Conservation (phyloP, 2,797 vertebrate species). For the Meda fulgida region DNA sequence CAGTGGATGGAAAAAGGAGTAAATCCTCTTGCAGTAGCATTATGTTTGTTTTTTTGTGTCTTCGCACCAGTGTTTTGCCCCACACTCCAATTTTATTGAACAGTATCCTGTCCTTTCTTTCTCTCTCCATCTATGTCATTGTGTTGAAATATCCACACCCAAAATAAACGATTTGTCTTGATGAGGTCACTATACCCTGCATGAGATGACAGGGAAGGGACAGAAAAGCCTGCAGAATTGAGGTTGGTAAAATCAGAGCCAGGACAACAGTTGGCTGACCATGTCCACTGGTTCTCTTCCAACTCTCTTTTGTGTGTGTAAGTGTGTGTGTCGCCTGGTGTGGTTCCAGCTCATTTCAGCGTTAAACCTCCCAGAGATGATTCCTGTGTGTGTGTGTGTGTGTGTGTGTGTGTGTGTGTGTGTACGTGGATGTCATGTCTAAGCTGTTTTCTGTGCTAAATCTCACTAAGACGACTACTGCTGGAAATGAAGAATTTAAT, state of each 20-base stretch:
- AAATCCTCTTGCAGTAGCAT: constrained; percentile 15
- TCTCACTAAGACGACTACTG: constrained; percentile 44
- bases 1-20: neutral
- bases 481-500: constrained; percentile 55
- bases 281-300: constrained; percentile 34
- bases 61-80: constrained; percentile 26
- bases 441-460: constrained; percentile 45
- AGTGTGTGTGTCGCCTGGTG: constrained; percentile 36
- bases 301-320: constrained; percentile 35
- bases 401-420: constrained; percentile 13
- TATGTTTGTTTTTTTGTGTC: neutral
- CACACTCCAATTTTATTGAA: constrained; percentile 45
- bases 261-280: constrained; percentile 49
- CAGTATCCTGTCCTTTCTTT: constrained; percentile 18
- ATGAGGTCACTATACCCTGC: constrained; percentile 42
- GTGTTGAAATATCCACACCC: constrained; percentile 16
- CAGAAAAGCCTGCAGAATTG: constrained; percentile 33
- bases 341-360: constrained; percentile 44
- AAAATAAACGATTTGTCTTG: constrained; percentile 39
- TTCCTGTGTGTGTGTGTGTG: neutral
- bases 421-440: constrained; percentile 11
- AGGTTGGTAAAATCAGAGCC: constrained; percentile 32
- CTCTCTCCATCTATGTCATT: constrained; percentile 18
- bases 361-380: constrained; percentile 35
- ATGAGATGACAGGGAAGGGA: constrained; percentile 36